Base-by-base conservation (phyloP, 1,140 invertebrate genomes). In the Procambarus clarkii region DNA sequence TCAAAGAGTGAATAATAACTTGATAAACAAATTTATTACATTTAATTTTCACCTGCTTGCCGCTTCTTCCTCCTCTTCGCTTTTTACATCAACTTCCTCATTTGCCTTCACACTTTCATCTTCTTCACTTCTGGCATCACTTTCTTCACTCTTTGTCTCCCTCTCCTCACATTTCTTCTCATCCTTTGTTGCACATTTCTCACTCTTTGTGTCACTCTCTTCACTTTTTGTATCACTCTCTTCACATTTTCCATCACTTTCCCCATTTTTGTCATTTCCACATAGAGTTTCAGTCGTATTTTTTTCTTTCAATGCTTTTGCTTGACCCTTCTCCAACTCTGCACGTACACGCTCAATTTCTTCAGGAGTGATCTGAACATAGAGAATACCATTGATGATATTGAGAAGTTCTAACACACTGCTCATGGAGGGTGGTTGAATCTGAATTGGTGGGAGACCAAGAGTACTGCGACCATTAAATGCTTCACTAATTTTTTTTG, bases 331-430 rank as follows among this genome's bases (percentile, higher is more conserved):
- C 58, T 93, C 92, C n/a, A 93, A 58, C 81, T 93, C 91, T 83
- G 85, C 76, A 24, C 91, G 71, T 7, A 92, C 87, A 69, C 86
- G 84, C 48, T 93, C 92, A 44, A 93, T 92, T 76, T 93, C 92
- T 34, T 91, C 91, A 11, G 86, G 76, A 18, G 92, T 97, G 92
- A 98, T 98, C 94, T 98, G 97, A 91, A 99, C 97, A 95, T 98
- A 98, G 50, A 99, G 95, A 93, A 99, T 98, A 13, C 99, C 99
- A 94, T 99, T 99, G 93, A 99, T 98, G 79, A 99, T 97, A 95
- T 99, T 99, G 84, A 99, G 96, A 97, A 99, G 99, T 93, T 99
- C 98, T 50, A 99, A 95, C 21, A 99, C 98, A 89, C 97, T 98
- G 81, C 97, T 97, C 97, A 99, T 97, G 45, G 98, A 98, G 18